Evolutionary conservation across 2,888 invertebrate genomes (phyloP), one percentile per base, ranked within the genome.

Genomic region (Kuschelorhynchus macadamiae): DNA sequence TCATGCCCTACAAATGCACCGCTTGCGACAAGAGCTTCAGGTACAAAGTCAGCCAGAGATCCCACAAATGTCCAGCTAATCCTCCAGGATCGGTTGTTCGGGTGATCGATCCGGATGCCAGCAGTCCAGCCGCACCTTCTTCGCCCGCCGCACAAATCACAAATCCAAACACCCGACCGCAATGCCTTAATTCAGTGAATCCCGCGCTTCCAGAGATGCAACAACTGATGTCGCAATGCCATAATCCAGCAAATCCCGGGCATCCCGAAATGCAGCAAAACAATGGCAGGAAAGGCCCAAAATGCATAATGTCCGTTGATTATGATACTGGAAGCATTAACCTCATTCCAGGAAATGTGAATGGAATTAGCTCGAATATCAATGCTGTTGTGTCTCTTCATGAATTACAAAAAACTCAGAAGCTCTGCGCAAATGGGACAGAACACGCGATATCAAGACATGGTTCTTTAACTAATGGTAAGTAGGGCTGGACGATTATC

Each of bases 1-100:
- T 88, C 0, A 92, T 94, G 93, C 94, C 94, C 0, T 94, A 94
- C 79, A 92, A 91, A 82, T 94, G 94, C 78, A 90, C 91, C 42
- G 88, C 89, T 5, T 95, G 94, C 80, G 88, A 91, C 56, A 93
- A 92, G 85, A 91, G 87, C 78, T 94, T 94, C 80, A 88, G 94
- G 66, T 94, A 94, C 77, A 94, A 94, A 87, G 93, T 94, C 8
- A 93, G 93, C 55, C 92, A 93, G 81, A 87, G 92, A 77, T 93
- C 93, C 2, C 94, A 94, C 78, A 94, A 93, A 83, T 94, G 94
- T 78, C 86, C 88, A 66, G 85, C 85, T 1, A 89, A 89, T 77
- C 87, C 89, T 57, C 87, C 88, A 30, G 89, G 88, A 12, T 85
- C 85, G 12, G 87, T 88, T 1, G 80, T 87, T 1, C 81, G 87